Evolutionary conservation across 64 coral and sea anemone genomes (phyloP).

Genomic region (Montipora cactus): DNA sequence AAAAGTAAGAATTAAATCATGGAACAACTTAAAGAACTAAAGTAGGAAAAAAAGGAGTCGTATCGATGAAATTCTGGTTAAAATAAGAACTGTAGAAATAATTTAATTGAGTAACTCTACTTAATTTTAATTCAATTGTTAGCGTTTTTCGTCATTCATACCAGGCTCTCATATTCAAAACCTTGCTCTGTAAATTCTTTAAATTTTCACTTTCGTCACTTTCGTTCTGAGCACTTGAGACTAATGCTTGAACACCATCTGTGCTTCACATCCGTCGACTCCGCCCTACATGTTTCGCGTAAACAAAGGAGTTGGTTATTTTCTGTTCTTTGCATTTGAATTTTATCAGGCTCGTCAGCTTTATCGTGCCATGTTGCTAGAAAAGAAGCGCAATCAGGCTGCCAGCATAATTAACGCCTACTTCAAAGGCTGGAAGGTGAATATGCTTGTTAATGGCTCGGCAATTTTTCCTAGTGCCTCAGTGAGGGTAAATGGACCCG

Average conservation of each 20-base stretch:
- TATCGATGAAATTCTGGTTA: not conserved
- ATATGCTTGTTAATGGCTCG: not conserved
- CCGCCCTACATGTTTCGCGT: not conserved
- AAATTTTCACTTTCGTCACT: too few species aligned
- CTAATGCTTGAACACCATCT: too few species aligned
- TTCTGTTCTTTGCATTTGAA: not conserved
- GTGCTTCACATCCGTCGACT: not conserved
- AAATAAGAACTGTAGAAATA: not conserved
- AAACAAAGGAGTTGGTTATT: not conserved
- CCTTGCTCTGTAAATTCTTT: too few species aligned
- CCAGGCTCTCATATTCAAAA: too few species aligned
- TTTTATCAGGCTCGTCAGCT: constrained; percentile 35
- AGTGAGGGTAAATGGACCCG: too few species aligned
- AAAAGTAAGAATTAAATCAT: not conserved
- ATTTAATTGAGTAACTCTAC: too few species aligned
- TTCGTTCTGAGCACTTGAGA: too few species aligned
- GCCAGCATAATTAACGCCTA: constrained; percentile 12
- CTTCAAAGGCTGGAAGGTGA: constrained; percentile 37
- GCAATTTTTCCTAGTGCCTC: not conserved
- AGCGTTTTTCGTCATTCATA: not conserved
- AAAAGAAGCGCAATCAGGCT: constrained; percentile 34
- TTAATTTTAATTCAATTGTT: not conserved
- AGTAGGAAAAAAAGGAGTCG: not conserved
- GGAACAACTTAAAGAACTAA: not conserved
- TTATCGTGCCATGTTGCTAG: constrained; percentile 18